Evolutionary conservation across 2,888 invertebrate genomes (phyloP).

Genomic region (Scaptomyza tumidula): DNA sequence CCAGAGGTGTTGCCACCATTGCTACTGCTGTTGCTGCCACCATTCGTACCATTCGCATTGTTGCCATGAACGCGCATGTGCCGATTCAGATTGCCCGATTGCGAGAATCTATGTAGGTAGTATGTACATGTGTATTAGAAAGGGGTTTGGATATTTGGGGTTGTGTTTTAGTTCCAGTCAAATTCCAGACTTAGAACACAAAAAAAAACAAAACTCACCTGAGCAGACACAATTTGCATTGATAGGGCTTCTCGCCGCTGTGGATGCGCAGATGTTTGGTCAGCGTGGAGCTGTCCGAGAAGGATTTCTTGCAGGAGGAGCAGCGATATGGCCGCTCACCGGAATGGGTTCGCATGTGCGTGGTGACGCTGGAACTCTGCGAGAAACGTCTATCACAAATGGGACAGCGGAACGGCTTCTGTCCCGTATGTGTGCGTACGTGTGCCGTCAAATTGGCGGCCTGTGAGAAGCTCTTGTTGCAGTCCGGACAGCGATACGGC

Average conservation of each 20-base stretch:
- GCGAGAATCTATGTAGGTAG: constrained; percentile 90
- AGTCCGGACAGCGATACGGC: constrained; percentile 90
- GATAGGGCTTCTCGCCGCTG: constrained; percentile 96
- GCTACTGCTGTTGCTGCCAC: constrained; percentile 35
- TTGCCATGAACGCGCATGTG: constrained; percentile 98
- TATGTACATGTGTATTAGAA: constrained; percentile 14
- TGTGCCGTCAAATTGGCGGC: constrained; percentile 99
- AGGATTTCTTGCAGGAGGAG: constrained; percentile 98
- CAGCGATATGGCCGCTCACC: constrained; percentile 99
- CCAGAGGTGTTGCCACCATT: constrained; percentile 42
- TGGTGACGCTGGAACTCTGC: constrained; percentile 97
- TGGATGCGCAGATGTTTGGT: constrained; percentile 96
- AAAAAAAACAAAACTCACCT: constrained; percentile 85
- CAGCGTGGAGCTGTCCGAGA: constrained; percentile 98
- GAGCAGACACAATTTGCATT: constrained; percentile 97
- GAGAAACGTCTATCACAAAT: constrained; percentile 98
- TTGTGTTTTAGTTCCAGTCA: constrained; percentile 35
- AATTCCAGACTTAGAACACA: constrained; percentile 7
- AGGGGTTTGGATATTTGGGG: constrained; percentile 10
- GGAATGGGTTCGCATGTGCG: constrained; percentile 99
- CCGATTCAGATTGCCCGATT: constrained; percentile 98
- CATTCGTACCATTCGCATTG: constrained; percentile 81
- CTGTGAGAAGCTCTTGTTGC: constrained; percentile 98
- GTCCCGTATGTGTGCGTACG: constrained; percentile 94
- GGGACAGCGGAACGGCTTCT: constrained; percentile 99